phyloP scores from a whole-genome alignment of 1,140 invertebrate genomes.

The Antheraea pernyi region DNA sequence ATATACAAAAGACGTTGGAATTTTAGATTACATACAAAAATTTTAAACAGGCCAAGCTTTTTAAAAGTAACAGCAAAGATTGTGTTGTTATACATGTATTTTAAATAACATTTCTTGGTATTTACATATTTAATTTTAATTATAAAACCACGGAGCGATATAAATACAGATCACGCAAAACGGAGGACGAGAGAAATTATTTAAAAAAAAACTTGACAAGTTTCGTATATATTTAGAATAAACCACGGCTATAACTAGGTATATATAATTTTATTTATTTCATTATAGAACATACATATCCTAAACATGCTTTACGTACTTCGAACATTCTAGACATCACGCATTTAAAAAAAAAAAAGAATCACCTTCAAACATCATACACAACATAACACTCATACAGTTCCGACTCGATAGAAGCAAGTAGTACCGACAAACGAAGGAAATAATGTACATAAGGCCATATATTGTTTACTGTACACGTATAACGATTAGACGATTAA shows the following conservation, averaged over 20 bases:
- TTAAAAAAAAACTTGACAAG: conserved; percentile 51
- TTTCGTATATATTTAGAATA: conserved; percentile 26
- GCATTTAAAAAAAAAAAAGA: conserved; percentile 31
- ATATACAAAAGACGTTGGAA: conserved; percentile 73
- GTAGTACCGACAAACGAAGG: conserved; percentile 56
- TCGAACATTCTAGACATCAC: conserved; percentile 50
- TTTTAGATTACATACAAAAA: conserved; percentile 62
- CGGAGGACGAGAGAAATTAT: conserved; percentile 47
- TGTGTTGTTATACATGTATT: conserved; percentile 34
- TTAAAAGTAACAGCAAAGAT: conserved; percentile 60
- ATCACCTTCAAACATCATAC: conserved; percentile 21
- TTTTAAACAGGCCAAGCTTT: conserved; percentile 68
- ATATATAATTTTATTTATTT: conserved; percentile 38
- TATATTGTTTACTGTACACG: conserved; percentile 75
- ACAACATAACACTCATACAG: conserved; percentile 43
- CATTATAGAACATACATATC: conserved; percentile 61
- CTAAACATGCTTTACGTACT: conserved; percentile 51
- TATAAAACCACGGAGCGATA: conserved; percentile 34
- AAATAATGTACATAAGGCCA: conserved; percentile 78
- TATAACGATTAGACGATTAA: conserved; percentile 75
- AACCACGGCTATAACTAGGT: conserved; percentile 33
- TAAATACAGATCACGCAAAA: conserved; percentile 52
- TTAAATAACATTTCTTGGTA: conserved; percentile 26
- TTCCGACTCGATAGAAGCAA: conserved; percentile 60
- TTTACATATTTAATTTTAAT: conserved; percentile 8